Conservation (phyloP, 2,113 vertebrate genomes). For the Pionites leucogaster region DNA sequence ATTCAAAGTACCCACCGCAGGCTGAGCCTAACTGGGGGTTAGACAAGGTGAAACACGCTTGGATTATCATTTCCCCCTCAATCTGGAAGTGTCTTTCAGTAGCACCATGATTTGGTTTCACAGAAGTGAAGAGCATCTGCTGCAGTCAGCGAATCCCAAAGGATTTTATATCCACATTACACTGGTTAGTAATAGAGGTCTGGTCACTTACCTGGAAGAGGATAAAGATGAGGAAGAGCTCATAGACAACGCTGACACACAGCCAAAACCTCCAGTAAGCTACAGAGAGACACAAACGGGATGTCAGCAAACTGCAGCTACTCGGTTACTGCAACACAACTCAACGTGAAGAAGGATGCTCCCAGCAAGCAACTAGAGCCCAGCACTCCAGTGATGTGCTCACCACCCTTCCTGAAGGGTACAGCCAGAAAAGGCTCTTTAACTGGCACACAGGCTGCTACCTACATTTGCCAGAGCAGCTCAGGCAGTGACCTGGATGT, state of each 20-base stretch:
- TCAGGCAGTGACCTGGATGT: background rate
- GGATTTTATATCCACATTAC: background rate
- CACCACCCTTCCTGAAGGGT: background rate
- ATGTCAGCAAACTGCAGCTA: background rate
- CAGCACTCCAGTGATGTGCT: background rate
- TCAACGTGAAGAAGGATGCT: background rate
- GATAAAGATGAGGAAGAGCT: slow-evolving; percentile 99
- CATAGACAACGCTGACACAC: slow-evolving; percentile 95
- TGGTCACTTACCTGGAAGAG: slow-evolving; percentile 90
- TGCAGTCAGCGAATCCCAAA: accelerated
- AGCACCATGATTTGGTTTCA: background rate
- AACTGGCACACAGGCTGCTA: background rate
- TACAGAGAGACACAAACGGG: slow-evolving; percentile 33
- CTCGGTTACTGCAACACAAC: background rate
- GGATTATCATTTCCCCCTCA: background rate
- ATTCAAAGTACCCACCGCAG: background rate
- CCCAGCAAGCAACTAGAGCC: background rate
- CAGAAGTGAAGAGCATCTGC: background rate
- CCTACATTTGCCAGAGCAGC: accelerated
- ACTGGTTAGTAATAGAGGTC: background rate
- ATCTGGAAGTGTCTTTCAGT: background rate
- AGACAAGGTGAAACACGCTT: background rate
- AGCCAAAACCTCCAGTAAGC: slow-evolving; percentile 99
- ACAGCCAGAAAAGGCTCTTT: background rate
- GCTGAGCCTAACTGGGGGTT: background rate